Evolutionary conservation across 2,888 invertebrate genomes (phyloP), one percentile per base, ranked within the genome.

Genomic region (Tupiocoris notatus): DNA sequence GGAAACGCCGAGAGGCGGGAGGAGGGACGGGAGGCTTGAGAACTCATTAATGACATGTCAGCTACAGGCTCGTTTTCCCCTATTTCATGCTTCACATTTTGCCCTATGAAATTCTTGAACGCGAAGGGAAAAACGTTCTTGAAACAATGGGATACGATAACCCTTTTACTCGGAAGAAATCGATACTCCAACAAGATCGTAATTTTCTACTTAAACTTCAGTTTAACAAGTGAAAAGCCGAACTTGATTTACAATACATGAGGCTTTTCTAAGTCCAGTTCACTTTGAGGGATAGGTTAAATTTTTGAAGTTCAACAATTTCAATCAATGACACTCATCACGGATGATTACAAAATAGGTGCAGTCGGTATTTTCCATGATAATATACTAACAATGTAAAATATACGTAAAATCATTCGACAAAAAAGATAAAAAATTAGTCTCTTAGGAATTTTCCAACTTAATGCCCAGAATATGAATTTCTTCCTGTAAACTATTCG

Each of bases 21-120:
- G 74, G 65, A 57, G 66, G 12, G 75, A 17, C 1, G 67, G 20
- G 68, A 64, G 65, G 71, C 56, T 71, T 68, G 68, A 68, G 62
- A 76, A 67, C 76, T 68, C 70, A 75, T 75, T 75, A 76, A 68
- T 63, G 68, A 68, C 76, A 57, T 76, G 76, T 63, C 76, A 76
- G 65, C 57, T 75, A 12, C 75, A 75, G 75, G 58, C 75, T 18
- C 56, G 62, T 57, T 56, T 75, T 39, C 39, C 12, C 39, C 39
- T 12, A 39, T 39, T 12, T 39, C 39, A 39, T 39, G 12, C 39
- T 39, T 39, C 39, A 39, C 39, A 12, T 39, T 39, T 64, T 58
- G n/a, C 56, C 57, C 25, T 24, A 21, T 64, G 75, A 73, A 23
- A 65, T 25, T 58, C 65, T 73, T 23, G 62, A 54, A 63, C 73